Evolutionary conservation across 2,797 vertebrate genomes (phyloP).

Genomic region (Molothrus ater): DNA sequence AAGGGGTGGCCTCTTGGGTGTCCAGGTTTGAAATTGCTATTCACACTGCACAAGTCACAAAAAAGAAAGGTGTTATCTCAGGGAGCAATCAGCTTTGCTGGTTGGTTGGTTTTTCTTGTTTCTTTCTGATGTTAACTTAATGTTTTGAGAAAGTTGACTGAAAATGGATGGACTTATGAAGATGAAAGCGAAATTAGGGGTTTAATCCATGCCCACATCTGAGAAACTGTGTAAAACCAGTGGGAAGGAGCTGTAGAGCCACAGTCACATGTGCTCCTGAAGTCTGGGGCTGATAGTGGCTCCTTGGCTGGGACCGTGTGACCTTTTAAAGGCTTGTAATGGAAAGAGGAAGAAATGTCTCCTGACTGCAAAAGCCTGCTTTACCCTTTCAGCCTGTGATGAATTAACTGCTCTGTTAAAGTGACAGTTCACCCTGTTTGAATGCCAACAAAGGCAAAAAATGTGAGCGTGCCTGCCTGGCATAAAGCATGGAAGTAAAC

Average conservation of each 20-base stretch:
- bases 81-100: fast-evolving
- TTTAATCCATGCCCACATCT: background rate
- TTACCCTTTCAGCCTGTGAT: background rate
- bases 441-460: conserved; percentile 9
- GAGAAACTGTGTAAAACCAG: background rate
- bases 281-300: background rate
- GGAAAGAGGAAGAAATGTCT: background rate
- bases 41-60: background rate
- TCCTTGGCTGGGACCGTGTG: background rate
- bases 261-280: background rate
- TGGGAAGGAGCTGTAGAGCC: background rate
- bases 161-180: background rate
- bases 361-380: background rate
- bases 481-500: background rate
- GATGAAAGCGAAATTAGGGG: background rate
- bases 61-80: background rate
- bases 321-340: background rate
- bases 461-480: background rate
- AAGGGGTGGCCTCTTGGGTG: background rate
- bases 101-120: background rate
- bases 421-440: background rate
- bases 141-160: background rate
- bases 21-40: background rate
- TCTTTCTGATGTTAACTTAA: background rate
- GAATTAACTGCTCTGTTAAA: background rate